Conservation (phyloP, 2,113 vertebrate genomes). For the Shinisaurus crocodilurus region DNA sequence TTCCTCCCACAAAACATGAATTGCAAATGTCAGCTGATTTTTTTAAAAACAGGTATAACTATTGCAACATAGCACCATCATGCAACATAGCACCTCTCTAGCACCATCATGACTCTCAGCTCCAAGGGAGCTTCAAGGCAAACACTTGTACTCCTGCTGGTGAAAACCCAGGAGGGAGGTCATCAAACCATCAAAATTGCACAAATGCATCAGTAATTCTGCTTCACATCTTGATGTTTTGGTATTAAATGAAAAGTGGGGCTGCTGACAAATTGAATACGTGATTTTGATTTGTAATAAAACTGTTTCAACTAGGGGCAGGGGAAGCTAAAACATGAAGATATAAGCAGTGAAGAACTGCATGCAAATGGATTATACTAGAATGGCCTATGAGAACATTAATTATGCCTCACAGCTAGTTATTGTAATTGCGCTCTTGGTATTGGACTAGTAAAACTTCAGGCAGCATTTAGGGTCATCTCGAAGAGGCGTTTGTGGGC, state of each 20-base stretch:
- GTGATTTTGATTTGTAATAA: background rate
- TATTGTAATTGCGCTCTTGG: too few relatives aligned
- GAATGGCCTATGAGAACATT: background rate
- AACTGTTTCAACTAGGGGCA: background rate
- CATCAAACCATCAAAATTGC: background rate
- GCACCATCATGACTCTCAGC: background rate
- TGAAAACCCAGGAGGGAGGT: background rate
- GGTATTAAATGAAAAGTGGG: fast-evolving
- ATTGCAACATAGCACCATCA: background rate
- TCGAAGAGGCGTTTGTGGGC: background rate
- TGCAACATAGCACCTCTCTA: background rate
- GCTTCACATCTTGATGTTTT: background rate
- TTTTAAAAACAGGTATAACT: background rate
- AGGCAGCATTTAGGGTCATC: background rate
- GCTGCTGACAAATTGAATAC: background rate
- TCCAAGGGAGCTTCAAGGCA: background rate
- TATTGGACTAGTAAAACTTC: background rate
- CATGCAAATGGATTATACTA: background rate
- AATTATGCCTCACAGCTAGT: background rate
- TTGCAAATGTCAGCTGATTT: constrained; percentile 13
- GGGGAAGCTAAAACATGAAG: background rate
- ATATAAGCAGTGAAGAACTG: background rate
- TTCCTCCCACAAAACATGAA: background rate
- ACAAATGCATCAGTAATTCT: background rate
- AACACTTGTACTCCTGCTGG: background rate